Evolutionary conservation across 2,113 vertebrate genomes (phyloP), one percentile per base, ranked within the genome.

Genomic region (Megalops atlanticus): DNA sequence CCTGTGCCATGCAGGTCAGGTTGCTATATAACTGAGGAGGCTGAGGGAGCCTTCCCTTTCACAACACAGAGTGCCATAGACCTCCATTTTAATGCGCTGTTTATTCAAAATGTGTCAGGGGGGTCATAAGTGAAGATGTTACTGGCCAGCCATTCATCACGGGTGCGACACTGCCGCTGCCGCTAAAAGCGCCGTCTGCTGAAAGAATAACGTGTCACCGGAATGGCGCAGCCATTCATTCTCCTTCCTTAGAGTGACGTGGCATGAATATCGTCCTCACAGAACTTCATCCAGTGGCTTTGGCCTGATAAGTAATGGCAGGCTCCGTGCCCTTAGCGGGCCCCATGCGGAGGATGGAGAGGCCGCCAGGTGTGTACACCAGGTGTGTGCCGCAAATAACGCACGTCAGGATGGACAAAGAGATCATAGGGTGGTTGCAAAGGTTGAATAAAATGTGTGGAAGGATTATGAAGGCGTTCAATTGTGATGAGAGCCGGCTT

Each of bases 51-150:
- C 49, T 49, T 76, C n/a, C n/a, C 73, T 84, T 49, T 70, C 71
- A 70, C 69, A 82, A 84, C 68, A 71, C 76, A 78, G 41, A 75
- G 80, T 33, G 49, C 10, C 27, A 43, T 35, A 68, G 78, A 75
- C 76, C 81, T 82, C 81, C 84, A 81, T 81, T 85, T 84, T 86
- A 85, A 87, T 85, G 80, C 78, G 71, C 75, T 86, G 86, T 83
- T 84, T 87, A 87, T 88, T 86, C 87, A 87, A 84, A n/a, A 88
- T 82, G 81, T 71, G 31, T n/a, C n/a, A 74, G 70, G 83, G 89
- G 87, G 93, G 92, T 93, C 92, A 93, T 90, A 89, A 94, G 93
- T 94, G 93, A 94, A 95, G 94, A 94, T 89, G 91, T 93, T 91
- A 92, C 87, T 87, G 86, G 85, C 81, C 88, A 89, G 90, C 90